A percentile compares a stretch with the other conserved stretches of the same genome.
Evolutionary conservation across 2,888 invertebrate species (phyloP).

Genomic region (Caenorhabditis sp.): DNA sequence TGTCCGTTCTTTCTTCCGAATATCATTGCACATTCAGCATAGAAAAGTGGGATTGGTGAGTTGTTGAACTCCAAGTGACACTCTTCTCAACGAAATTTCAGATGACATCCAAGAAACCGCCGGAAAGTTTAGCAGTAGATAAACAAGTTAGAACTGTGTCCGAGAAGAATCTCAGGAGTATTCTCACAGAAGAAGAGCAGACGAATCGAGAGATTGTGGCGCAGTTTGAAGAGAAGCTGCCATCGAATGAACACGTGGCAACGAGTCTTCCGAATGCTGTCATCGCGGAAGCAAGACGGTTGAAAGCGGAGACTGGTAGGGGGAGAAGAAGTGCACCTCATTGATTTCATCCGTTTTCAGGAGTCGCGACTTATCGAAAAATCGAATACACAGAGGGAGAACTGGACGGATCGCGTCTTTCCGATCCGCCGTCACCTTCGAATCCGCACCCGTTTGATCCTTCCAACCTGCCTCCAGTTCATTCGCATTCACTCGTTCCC

Average conservation of each 20-base stretch:
- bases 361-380: constrained; percentile 68
- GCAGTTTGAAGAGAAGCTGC: constrained; percentile 25
- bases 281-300: constrained; percentile 24
- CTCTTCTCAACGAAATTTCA: constrained; percentile 1
- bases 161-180: constrained; percentile 29
- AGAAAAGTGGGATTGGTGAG: not conserved
- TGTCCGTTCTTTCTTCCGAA: constrained; percentile 5
- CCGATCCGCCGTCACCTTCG: constrained; percentile 73
- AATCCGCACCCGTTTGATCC: constrained; percentile 82
- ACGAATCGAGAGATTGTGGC: constrained; percentile 33
- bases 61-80: not conserved
- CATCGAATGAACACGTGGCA: not conserved
- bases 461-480: constrained; percentile 75
- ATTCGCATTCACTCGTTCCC: constrained; percentile 75
- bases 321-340: not conserved
- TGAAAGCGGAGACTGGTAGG: constrained; percentile 54
- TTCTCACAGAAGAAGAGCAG: constrained; percentile 37
- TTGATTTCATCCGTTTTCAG: constrained; percentile 15
- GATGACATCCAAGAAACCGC: constrained; percentile 28
- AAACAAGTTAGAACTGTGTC: constrained; percentile 27
- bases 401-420: constrained; percentile 71
- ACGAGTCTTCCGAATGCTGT: constrained; percentile 2
- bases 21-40: not conserved
- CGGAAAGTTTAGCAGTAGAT: not conserved
- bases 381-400: constrained; percentile 79